Conservation (phyloP, 1,140 invertebrate genomes). For the Lerema accius region DNA sequence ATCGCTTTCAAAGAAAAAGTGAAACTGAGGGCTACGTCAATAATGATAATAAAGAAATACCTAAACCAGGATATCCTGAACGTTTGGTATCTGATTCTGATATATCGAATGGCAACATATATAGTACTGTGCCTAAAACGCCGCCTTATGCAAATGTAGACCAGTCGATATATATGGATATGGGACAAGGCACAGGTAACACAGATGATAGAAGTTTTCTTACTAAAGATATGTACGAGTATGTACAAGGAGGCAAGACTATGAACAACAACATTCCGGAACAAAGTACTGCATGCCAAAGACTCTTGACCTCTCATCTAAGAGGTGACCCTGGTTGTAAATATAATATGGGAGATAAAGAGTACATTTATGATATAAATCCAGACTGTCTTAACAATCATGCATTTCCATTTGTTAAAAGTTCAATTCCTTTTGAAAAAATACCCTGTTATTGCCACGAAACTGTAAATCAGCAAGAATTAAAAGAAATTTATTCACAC, state of each 20-base stretch:
- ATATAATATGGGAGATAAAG: conserved; percentile 36
- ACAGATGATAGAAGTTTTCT: conserved; percentile 10
- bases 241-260: too few species aligned
- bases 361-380: conserved; percentile 53
- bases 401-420: conserved; percentile 51
- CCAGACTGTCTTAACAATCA: conserved; percentile 35
- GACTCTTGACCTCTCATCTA: conserved; percentile 41
- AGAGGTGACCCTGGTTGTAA: conserved; percentile 54
- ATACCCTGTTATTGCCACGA: conserved; percentile 57
- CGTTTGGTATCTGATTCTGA: not conserved
- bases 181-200: not conserved
- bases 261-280: too few species aligned
- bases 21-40: not conserved
- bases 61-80: not conserved
- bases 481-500: not conserved
- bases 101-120: not conserved
- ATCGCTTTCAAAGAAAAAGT: not conserved
- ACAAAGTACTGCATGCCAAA: conserved; percentile 11
- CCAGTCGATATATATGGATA: not conserved
- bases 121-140: conserved; percentile 10
- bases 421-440: conserved; percentile 41
- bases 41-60: not conserved
- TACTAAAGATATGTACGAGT: conserved; percentile 11
- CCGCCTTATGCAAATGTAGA: not conserved
- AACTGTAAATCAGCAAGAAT: conserved; percentile 24